Evolutionary conservation across 2,888 invertebrate species (phyloP).

Genomic region (Strigamia transsilvanica): DNA sequence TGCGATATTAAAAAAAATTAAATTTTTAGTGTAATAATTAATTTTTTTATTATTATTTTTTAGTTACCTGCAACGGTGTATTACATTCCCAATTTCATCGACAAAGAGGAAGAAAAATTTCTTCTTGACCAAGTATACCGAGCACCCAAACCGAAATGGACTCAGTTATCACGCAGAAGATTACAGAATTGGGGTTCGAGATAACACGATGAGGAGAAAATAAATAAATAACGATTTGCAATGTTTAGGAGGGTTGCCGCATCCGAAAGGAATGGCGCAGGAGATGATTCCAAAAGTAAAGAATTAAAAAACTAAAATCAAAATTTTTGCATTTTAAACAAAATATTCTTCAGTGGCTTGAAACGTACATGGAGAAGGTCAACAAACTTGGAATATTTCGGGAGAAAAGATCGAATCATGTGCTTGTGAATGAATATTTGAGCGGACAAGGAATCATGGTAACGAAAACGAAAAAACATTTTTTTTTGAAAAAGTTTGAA

Average conservation of each 20-base stretch:
- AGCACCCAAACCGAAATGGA: slow-evolving; percentile 95
- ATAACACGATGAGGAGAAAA: not conserved
- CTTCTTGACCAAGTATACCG: slow-evolving; percentile 78
- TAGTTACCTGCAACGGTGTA: slow-evolving; percentile 73
- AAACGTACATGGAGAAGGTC: slow-evolving; percentile 75
- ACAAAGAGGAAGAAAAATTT: slow-evolving; percentile 71
- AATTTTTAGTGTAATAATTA: not conserved
- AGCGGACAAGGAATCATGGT: slow-evolving; percentile 95
- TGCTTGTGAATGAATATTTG: slow-evolving; percentile 92
- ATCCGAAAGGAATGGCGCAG: slow-evolving; percentile 90
- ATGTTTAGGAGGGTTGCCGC: slow-evolving; percentile 80
- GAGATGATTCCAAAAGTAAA: slow-evolving; percentile 79
- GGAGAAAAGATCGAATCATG: slow-evolving; percentile 84
- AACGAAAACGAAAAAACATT: slow-evolving; percentile 56
- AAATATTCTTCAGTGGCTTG: slow-evolving; percentile 74
- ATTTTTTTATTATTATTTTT: slow-evolving; percentile 55
- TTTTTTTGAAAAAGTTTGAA: not conserved
- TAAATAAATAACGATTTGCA: not conserved
- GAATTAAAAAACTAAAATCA: not conserved
- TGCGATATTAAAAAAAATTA: too few species aligned
- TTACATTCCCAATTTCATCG: slow-evolving; percentile 89
- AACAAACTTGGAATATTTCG: slow-evolving; percentile 75
- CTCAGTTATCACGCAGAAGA: slow-evolving; percentile 85
- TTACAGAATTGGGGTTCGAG: slow-evolving; percentile 89
- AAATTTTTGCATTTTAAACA: too few species aligned